A percentile compares a stretch with the other conserved stretches of the same genome.
Evolutionary conservation across 1,140 invertebrate genomes (phyloP).

Genomic region (Periplaneta americana): DNA sequence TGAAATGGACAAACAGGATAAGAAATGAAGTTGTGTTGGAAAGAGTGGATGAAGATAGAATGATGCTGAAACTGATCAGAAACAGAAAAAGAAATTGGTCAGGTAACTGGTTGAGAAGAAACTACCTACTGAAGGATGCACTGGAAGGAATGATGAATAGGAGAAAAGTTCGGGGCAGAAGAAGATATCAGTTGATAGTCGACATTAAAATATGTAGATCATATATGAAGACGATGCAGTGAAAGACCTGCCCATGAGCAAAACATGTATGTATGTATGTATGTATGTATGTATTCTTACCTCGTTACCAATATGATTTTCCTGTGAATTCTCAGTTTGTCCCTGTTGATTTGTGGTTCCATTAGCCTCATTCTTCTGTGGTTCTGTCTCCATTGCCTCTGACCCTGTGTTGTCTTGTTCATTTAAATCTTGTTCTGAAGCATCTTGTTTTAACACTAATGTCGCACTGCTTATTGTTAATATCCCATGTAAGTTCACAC

Average conservation of each 20-base stretch:
- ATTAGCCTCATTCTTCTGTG: conserved; percentile 38
- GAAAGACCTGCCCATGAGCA: not conserved
- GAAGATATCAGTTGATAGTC: too few species aligned
- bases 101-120: too few species aligned
- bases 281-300: conserved; percentile 26
- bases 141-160: too few species aligned
- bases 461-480: conserved; percentile 80
- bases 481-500: conserved; percentile 90
- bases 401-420: not conserved
- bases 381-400: conserved; percentile 28
- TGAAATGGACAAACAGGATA: too few species aligned
- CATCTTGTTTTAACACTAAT: conserved; percentile 76
- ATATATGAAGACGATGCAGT: too few species aligned
- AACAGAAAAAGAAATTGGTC: too few species aligned
- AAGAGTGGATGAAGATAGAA: too few species aligned
- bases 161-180: too few species aligned
- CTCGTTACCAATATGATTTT: conserved; percentile 15
- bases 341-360: conserved; percentile 41
- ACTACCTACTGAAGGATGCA: too few species aligned
- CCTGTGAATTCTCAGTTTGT: conserved; percentile 35
- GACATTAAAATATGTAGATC: too few species aligned
- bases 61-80: too few species aligned
- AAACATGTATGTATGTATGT: not conserved
- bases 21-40: too few species aligned
- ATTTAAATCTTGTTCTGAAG: conserved; percentile 38